Evolutionary conservation across 2,113 vertebrate species (phyloP).

Genomic region (Larimichthys polyactis): DNA sequence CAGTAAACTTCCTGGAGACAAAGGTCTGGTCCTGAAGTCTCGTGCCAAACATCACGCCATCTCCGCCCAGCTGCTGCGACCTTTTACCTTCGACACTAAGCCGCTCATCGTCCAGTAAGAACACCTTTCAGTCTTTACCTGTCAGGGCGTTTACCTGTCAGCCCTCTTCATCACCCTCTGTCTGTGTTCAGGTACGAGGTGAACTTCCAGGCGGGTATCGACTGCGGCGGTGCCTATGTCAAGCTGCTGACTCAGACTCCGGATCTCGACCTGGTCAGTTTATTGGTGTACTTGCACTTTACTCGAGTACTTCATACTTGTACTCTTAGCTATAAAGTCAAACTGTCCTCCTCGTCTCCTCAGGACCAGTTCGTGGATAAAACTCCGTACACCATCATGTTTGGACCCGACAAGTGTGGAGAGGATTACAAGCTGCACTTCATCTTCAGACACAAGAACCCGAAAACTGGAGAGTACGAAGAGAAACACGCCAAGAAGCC

Average conservation of each 20-base stretch:
- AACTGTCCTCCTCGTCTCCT: conserved; percentile 16
- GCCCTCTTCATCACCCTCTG: no score
- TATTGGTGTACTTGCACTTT: not conserved
- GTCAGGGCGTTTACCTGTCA: no score
- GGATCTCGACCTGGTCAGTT: conserved; percentile 92
- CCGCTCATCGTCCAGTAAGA: conserved; percentile 97
- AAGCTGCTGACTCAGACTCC: conserved; percentile 93
- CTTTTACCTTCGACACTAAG: conserved; percentile 92
- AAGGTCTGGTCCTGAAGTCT: conserved; percentile 94
- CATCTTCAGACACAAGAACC: conserved; percentile 98
- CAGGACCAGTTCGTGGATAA: conserved; percentile 97
- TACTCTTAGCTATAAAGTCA: no score
- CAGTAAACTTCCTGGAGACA: conserved; percentile 93
- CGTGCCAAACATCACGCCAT: conserved; percentile 98
- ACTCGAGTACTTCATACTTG: no score
- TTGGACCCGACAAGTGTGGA: conserved; percentile 98
- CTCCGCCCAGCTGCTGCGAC: conserved; percentile 90
- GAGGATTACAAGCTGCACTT: conserved; percentile 99
- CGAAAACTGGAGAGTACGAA: conserved; percentile 92
- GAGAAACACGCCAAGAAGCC: conserved; percentile 98
- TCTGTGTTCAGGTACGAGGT: conserved; percentile 91
- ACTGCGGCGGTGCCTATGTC: conserved; percentile 97
- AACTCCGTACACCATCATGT: conserved; percentile 98
- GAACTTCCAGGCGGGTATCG: conserved; percentile 97
- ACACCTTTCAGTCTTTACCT: no score